A percentile compares a stretch with the other conserved stretches of the same genome.
These are phyloP conservation scores for Copidosoma floridanum DNA, from an alignment of 1,140 invertebrate species.

Conservation along the genomic window DNA sequence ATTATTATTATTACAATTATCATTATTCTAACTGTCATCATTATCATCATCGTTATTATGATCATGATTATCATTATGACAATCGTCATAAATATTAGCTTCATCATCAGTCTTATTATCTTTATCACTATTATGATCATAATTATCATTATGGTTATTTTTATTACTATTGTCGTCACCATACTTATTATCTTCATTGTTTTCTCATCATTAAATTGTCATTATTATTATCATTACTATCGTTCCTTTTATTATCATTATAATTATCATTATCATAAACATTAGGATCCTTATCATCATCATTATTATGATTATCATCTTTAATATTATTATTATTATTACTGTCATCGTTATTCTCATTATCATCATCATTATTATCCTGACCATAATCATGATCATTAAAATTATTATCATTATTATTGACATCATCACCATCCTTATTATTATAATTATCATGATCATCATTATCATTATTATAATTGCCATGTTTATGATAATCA, in stretches of 20 bases:
- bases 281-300: too few relatives aligned
- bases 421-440: not conserved
- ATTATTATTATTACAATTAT: too few relatives aligned
- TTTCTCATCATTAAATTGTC: not conserved
- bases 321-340: constrained; percentile 1
- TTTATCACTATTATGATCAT: not conserved
- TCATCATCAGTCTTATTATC: not conserved
- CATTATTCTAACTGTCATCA: too few relatives aligned
- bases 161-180: not conserved
- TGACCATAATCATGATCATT: not conserved
- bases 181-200: not conserved
- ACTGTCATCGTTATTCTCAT: not conserved
- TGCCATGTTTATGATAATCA: not conserved
- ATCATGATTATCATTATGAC: too few relatives aligned
- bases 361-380: constrained; percentile 1
- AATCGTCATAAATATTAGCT: not conserved
- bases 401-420: not conserved
- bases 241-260: too few relatives aligned
- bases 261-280: too few relatives aligned
- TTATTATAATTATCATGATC: not conserved
- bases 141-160: not conserved
- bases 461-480: not conserved
- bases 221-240: too few relatives aligned
- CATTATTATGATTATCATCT: too few relatives aligned
- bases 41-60: too few relatives aligned